Evolutionary conservation across 2,797 vertebrate genomes (phyloP).

Genomic region (Muscicapa comitata): DNA sequence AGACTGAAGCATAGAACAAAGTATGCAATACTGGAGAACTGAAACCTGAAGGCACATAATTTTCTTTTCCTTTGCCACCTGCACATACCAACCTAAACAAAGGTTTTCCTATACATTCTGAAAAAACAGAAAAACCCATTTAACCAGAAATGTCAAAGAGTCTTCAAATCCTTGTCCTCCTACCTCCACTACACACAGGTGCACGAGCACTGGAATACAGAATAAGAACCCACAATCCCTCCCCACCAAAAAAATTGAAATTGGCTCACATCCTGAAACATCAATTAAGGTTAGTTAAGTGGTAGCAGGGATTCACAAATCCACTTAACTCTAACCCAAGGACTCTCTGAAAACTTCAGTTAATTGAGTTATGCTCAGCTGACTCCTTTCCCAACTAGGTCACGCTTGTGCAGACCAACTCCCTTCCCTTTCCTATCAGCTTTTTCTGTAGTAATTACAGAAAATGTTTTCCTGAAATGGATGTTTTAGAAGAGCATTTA

Average conservation of each 20-base stretch:
- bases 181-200: background rate
- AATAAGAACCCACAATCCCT: background rate
- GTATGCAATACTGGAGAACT: background rate
- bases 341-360: background rate
- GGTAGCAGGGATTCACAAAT: background rate
- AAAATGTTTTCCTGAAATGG: background rate
- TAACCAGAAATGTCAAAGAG: background rate
- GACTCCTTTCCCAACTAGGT: background rate
- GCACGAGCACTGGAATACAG: background rate
- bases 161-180: background rate
- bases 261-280: background rate
- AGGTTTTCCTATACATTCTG: background rate
- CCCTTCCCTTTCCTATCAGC: slow-evolving; percentile 33
- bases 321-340: background rate
- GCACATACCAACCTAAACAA: background rate
- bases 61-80: background rate
- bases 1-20: background rate
- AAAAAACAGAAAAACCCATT: background rate
- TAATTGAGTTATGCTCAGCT: background rate
- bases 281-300: background rate
- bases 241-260: background rate
- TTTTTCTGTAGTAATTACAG: background rate
- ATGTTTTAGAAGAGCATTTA: background rate
- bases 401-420: background rate
- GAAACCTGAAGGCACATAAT: background rate